These are phyloP conservation scores for Sigmodon hispidus DNA, from an alignment of 2,113 vertebrate species.

Conservation along the genomic window DNA sequence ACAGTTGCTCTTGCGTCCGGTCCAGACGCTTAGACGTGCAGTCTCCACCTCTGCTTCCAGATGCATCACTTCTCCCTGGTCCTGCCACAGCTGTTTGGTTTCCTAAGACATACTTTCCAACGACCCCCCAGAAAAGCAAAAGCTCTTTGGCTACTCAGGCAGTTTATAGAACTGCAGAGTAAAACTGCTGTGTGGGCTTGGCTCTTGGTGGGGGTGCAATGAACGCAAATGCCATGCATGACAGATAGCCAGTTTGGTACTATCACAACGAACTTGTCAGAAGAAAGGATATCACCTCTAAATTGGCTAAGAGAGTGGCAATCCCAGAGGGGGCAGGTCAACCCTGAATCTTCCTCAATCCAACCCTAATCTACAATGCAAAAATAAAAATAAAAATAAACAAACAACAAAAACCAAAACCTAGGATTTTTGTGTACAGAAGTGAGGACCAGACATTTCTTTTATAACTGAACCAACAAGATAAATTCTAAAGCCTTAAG, in stretches of 20 bases:
- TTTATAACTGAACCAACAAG: not conserved
- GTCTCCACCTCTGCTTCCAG: not conserved
- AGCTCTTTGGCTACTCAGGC: not conserved
- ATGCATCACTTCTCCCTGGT: not conserved
- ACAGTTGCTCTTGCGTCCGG: not conserved
- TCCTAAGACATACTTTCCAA: not conserved
- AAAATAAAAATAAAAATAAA: not conserved
- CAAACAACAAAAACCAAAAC: not conserved
- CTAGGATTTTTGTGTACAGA: not conserved
- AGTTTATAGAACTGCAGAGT: not conserved
- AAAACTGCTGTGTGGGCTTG: conserved; percentile 13
- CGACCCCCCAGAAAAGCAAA: not conserved
- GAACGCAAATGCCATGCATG: not conserved
- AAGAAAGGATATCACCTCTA: not conserved
- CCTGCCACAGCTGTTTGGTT: not conserved
- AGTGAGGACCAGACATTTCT: conserved; percentile 32
- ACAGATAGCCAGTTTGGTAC: not conserved
- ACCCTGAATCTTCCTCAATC: conserved; percentile 27
- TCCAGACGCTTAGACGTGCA: not conserved
- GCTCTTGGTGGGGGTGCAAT: not conserved
- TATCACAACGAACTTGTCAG: not conserved
- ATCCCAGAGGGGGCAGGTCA: not conserved
- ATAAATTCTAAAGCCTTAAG: conserved; percentile 22
- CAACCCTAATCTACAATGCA: not conserved
- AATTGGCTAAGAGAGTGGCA: not conserved